phyloP scores from a whole-genome alignment of 2,113 vertebrate genomes.

The Zosterops pallidus region DNA sequence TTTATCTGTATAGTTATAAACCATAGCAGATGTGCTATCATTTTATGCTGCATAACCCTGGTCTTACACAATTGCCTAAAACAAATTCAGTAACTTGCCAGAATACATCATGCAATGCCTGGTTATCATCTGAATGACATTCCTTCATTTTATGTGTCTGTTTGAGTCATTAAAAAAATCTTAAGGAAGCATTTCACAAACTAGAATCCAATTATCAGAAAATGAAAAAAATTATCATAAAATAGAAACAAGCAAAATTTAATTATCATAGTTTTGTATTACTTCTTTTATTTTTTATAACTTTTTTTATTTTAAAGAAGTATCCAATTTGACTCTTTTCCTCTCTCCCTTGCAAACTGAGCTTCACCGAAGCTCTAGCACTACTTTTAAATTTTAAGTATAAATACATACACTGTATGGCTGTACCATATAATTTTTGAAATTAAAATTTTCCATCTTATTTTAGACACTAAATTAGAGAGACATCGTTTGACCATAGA shows the following conservation, averaged over 20 bases:
- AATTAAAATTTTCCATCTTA: background rate
- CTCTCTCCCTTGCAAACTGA: background rate
- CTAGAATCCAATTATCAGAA: background rate
- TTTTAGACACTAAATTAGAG: background rate
- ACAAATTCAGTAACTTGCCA: background rate
- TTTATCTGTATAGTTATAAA: conserved; percentile 11
- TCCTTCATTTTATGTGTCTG: background rate
- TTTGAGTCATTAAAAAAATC: background rate
- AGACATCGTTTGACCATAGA: background rate
- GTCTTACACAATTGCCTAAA: background rate
- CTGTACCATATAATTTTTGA: background rate
- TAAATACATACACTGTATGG: background rate
- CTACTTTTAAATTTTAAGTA: background rate
- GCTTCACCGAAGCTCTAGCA: background rate
- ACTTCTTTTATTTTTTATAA: background rate
- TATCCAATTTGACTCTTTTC: background rate
- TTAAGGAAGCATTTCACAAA: background rate
- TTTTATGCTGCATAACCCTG: background rate
- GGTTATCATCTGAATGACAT: background rate
- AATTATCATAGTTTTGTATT: background rate
- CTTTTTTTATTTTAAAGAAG: background rate
- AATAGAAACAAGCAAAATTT: background rate
- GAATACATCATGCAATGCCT: background rate
- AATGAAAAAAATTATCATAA: background rate
- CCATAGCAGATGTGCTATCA: background rate